phyloP scores from a whole-genome alignment of 2,888 invertebrate genomes.

The Phanerotoma sp. region DNA sequence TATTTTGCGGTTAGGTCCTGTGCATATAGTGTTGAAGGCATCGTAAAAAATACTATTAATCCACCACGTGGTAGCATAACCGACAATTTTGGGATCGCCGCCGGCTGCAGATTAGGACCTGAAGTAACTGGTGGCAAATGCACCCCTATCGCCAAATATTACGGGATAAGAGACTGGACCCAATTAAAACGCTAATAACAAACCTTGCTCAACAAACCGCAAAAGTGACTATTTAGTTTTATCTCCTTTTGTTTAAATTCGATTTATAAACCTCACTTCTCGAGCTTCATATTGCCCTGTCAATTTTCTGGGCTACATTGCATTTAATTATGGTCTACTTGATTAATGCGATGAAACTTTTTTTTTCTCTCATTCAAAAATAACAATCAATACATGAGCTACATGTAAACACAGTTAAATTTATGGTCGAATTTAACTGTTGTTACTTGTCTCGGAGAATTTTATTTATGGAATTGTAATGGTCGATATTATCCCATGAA shows the following conservation, averaged over 20 bases:
- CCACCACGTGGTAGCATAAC: slow-evolving; percentile 36
- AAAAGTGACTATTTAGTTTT: slow-evolving; percentile 31
- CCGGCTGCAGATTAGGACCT: slow-evolving; percentile 52
- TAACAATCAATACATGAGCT: too few species aligned
- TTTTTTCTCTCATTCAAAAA: too few species aligned
- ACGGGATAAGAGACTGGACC: slow-evolving; percentile 54
- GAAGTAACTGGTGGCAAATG: slow-evolving; percentile 41
- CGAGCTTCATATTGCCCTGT: neutral
- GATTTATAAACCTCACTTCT: too few species aligned
- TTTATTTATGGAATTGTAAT: too few species aligned
- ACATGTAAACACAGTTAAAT: too few species aligned
- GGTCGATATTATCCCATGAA: too few species aligned
- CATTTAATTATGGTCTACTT: too few species aligned
- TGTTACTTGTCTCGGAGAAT: too few species aligned
- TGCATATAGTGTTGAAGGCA: neutral
- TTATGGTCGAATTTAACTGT: too few species aligned
- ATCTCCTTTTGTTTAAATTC: neutral
- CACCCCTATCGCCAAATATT: slow-evolving; percentile 46
- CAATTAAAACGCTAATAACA: slow-evolving; percentile 55
- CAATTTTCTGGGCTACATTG: too few species aligned
- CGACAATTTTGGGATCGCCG: slow-evolving; percentile 51
- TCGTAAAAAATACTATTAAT: slow-evolving; percentile 34
- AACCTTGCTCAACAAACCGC: slow-evolving; percentile 37
- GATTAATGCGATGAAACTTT: too few species aligned
- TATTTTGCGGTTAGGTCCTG: slow-evolving; percentile 6